These are phyloP conservation scores for Cacatua alba DNA, from an alignment of 2,113 vertebrate genomes.

Conservation along the genomic window DNA sequence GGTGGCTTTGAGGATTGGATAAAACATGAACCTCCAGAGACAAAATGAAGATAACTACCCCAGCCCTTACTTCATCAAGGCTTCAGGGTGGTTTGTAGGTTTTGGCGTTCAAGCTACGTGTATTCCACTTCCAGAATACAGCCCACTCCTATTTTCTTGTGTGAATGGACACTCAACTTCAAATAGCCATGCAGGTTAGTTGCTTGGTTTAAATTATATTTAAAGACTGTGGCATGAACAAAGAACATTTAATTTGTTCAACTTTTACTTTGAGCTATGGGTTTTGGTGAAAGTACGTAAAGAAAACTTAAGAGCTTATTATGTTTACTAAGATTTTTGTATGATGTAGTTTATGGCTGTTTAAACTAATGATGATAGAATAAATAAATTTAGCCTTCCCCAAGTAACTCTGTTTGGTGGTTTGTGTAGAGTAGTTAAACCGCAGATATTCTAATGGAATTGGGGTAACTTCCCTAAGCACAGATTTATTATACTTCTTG, in stretches of 20 bases:
- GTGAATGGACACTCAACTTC: not conserved
- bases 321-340: not conserved
- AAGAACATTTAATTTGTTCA: not conserved
- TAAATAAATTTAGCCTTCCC: not conserved
- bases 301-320: not conserved
- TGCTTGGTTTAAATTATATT: not conserved
- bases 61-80: not conserved
- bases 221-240: not conserved
- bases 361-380: not conserved
- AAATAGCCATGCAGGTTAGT: not conserved
- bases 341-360: not conserved
- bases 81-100: not conserved
- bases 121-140: not conserved
- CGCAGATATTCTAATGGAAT: not conserved
- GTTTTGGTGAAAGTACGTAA: not conserved
- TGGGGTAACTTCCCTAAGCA: not conserved
- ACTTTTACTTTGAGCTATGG: not conserved
- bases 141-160: not conserved
- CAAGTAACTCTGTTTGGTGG: not conserved
- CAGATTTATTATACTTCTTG: not conserved
- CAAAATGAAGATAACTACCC: slow-evolving; percentile 46
- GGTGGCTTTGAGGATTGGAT: slow-evolving; percentile 94
- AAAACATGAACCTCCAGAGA: slow-evolving; percentile 76
- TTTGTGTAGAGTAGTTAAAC: not conserved
- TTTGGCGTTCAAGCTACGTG: not conserved